Evolutionary conservation across 2,888 invertebrate species (phyloP), one percentile per base, ranked within the genome.

Genomic region (Yponomeuta malinellus): DNA sequence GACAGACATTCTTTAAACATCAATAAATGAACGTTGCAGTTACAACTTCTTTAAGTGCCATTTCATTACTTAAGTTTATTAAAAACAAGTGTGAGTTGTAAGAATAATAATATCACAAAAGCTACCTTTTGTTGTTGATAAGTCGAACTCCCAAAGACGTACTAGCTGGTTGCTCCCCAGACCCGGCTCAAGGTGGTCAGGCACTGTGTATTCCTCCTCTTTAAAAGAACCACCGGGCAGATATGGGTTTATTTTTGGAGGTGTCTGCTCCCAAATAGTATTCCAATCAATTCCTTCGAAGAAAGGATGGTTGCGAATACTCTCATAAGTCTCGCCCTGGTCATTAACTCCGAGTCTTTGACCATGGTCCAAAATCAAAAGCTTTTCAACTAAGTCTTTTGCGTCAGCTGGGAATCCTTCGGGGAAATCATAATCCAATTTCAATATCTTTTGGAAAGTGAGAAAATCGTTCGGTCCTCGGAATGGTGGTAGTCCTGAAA

Each of bases 401-500:
- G 98, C 97, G 73, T 94, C 93, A 74, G 94, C 93, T 75, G 96
- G 95, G 85, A 99, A 99, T 59, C 97, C 97, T 82, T 97, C 96
- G 0, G 99, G 98, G 80, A 98, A 98, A 81, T 96, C 96, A 84
- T 98, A 98, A 71, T 98, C 96, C 82, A 97, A 93, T 85, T 96
- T 96, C 71, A 97, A 93, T 78, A 99, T 98, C 90, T 98, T 98
- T 88, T 98, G 97, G 88, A 99, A 98, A 76, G 99, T 98, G 76
- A 98, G 94, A 90, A 98, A 99, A 84, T 99, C 99, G 86, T 96
- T 98, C 74, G 96, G 95, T 72, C 97, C 97, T 74, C 97, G 94
- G 91, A 99, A 99, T 0, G 98, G 98, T 68, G 98, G 97, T 76
- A 96, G 87, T 2, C 99, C 99, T 15, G 98, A 95, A 75, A 98